Conservation (phyloP, 2,888 invertebrate genomes). For the Tribolium freemani region DNA sequence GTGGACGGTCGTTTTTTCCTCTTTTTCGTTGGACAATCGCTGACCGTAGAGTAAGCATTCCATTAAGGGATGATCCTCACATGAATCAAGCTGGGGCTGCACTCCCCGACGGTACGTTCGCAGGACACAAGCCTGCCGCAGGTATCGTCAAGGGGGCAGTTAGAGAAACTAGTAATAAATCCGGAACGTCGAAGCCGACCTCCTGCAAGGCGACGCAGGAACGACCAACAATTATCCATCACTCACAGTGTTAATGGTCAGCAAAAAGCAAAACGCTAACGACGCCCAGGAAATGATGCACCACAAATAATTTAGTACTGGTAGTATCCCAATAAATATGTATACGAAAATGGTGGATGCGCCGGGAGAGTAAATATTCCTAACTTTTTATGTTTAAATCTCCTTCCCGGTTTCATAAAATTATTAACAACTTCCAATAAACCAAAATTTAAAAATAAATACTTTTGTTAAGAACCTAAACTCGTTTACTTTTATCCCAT, state of each 20-base stretch:
- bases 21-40: slow-evolving; percentile 62
- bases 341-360: no score
- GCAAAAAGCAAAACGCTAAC: neutral
- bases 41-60: slow-evolving; percentile 65
- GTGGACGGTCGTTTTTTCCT: slow-evolving; percentile 50
- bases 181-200: slow-evolving; percentile 47
- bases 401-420: no score
- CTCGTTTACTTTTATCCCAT: neutral
- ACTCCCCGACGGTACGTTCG: slow-evolving; percentile 56
- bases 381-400: no score
- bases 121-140: slow-evolving; percentile 58
- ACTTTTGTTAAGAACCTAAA: no score
- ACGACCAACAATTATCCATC: slow-evolving; percentile 7
- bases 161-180: slow-evolving; percentile 65
- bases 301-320: no score
- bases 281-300: no score
- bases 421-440: no score
- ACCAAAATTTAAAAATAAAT: no score
- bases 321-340: no score
- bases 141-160: slow-evolving; percentile 65
- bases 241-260: neutral
- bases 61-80: slow-evolving; percentile 64
- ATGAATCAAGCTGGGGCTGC: slow-evolving; percentile 63
- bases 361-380: no score
- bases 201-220: slow-evolving; percentile 17